A percentile compares a stretch with the other conserved stretches of the same genome.
These are phyloP conservation scores for Patagioenas fasciata DNA, from an alignment of 2,113 vertebrate genomes.

Conservation along the genomic window DNA sequence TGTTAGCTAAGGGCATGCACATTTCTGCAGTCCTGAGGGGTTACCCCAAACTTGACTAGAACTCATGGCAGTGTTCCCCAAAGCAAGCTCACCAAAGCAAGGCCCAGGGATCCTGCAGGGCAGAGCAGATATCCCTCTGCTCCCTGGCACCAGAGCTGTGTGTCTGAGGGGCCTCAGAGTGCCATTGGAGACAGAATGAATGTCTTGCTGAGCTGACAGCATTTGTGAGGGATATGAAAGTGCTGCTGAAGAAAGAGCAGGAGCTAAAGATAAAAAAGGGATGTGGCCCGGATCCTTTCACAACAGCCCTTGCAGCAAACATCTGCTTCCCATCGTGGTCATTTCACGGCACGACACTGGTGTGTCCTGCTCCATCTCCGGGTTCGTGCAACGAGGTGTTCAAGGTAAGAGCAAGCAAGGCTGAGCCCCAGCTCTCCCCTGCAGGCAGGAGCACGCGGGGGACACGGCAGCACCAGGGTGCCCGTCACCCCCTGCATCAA, in stretches of 20 bases:
- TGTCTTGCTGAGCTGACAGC: neutral
- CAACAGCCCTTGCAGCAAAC: neutral
- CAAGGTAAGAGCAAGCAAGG: conserved; percentile 22
- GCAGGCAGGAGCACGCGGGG: rapidly evolving
- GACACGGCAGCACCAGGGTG: neutral
- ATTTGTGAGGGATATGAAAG: neutral
- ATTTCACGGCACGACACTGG: neutral
- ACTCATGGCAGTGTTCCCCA: neutral
- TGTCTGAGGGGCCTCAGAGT: rapidly evolving
- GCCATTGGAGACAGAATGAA: rapidly evolving
- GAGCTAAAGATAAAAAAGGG: conserved; percentile 41
- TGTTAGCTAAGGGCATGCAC: neutral
- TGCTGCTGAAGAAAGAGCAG: neutral
- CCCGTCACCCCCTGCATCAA: neutral
- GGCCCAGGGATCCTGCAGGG: neutral
- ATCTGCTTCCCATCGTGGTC: neutral
- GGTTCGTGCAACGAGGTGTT: neutral
- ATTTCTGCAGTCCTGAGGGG: neutral
- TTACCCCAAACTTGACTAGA: neutral
- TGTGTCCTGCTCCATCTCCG: neutral
- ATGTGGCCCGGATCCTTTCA: conserved; percentile 21
- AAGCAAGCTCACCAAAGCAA: neutral
- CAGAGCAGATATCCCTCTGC: neutral
- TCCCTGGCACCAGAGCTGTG: neutral
- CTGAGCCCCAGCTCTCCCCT: neutral